Base-by-base conservation (phyloP, 2,113 vertebrate species). In the Xiphorhynchus elegans region DNA sequence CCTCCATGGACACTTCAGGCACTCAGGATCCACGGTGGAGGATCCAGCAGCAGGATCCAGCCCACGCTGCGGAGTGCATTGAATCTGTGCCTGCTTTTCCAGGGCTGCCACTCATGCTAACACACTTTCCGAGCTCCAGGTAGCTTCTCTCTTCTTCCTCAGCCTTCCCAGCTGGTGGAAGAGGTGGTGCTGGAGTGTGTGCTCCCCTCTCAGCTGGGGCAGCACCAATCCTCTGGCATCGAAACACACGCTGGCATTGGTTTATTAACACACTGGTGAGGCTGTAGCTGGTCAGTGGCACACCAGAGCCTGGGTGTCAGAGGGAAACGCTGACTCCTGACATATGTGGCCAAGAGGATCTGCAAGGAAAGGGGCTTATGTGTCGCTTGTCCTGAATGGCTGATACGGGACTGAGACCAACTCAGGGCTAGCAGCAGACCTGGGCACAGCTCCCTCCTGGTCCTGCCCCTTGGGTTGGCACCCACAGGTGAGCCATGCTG, bases 41-140 rank as follows among this genome's bases (percentile, higher is more conserved):
- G 67, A 78, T 56, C 94, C 86, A 90, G 73, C 95, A 96, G 95
- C 75, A 70, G 90, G 83, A 94, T 93, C 80, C 85, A 89, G 78
- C 90, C 92, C 85, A 86, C 35, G 25, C 83, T 53, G 83, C 90
- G 1, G 11, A 92, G 44, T 2, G 19, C 85, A 52, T 69, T 70
- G 67, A 75, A 89, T 86, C 89, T 25, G 66, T 63, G 63, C 81
- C 72, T 77, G 77, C 86, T 91, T 84, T 55, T 79, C 47, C 63
- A 62, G 84, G 82, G 70, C 86, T 77, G 83, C 26, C 2, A 18
- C 76, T 91, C 73, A 49, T 17, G 53, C 70, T 52, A 52, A 78
- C 84, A 81, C 25, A n/a, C 44, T 66, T 68, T 84, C 53, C 18
- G 91, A 60, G 84, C 66, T 83, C 72, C 87, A 59, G 68, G 72